Evolutionary conservation across 2,113 vertebrate genomes (phyloP).

Genomic region (Andinoacara biseriatus): DNA sequence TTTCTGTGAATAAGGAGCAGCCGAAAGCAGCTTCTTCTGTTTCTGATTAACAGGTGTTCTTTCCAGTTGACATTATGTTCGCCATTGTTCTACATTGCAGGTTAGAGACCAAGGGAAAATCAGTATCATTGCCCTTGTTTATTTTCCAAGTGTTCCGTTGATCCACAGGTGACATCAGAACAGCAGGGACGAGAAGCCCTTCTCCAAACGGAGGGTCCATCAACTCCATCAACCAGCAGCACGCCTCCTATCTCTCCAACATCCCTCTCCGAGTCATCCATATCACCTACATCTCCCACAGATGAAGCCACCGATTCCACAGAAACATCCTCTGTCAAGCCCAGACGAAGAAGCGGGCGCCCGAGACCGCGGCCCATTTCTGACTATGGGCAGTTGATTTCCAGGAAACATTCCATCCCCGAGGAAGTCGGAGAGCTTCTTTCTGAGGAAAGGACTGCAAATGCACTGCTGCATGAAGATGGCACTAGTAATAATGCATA

Average conservation of each 20-base stretch:
- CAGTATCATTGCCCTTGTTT: neutral
- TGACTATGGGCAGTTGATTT: slow-evolving; percentile 87
- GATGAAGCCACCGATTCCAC: neutral
- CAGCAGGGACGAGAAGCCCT: slow-evolving; percentile 30
- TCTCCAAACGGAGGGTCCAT: slow-evolving; percentile 33
- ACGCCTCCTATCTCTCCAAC: slow-evolving; percentile 55
- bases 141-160: slow-evolving; percentile 16
- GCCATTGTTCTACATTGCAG: neutral
- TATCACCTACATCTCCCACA: slow-evolving; percentile 35
- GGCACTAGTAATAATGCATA: slow-evolving; percentile 6
- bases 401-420: slow-evolving; percentile 88
- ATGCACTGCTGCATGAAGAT: slow-evolving; percentile 21
- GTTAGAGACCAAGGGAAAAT: slow-evolving; percentile 11
- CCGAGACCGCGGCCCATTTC: slow-evolving; percentile 89
- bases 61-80: neutral
- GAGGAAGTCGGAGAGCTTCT: slow-evolving; percentile 82
- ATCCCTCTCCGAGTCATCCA: slow-evolving; percentile 39
- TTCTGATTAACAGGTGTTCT: slow-evolving; percentile 64
- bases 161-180: slow-evolving; percentile 56
- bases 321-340: slow-evolving; percentile 70
- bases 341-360: slow-evolving; percentile 81
- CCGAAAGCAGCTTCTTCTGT: slow-evolving; percentile 9
- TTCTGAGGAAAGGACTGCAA: slow-evolving; percentile 51
- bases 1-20: neutral
- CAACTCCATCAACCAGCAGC: slow-evolving; percentile 37